phyloP scores from a whole-genome alignment of 2,888 invertebrate species.

The Orchesellides sinensis region DNA sequence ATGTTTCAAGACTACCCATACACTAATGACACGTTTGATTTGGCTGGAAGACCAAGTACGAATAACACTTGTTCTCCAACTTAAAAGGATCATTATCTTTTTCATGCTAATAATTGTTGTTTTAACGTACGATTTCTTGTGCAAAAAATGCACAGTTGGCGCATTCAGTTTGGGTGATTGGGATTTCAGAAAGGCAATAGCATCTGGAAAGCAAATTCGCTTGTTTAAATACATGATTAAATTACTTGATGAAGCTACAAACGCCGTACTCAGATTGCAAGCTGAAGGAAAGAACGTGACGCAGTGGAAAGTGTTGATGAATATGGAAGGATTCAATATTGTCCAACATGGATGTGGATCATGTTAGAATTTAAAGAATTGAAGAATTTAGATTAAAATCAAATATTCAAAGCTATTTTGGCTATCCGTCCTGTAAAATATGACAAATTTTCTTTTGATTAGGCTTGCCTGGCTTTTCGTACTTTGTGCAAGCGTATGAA shows the following conservation, averaged over 20 bases:
- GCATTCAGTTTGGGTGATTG: conserved; percentile 45
- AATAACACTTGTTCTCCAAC: neutral
- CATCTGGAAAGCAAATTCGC: conserved; percentile 35
- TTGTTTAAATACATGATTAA: conserved; percentile 51
- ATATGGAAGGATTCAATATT: conserved; percentile 52
- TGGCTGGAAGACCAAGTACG: conserved; percentile 46
- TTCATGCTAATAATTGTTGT: neutral
- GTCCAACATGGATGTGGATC: conserved; percentile 38
- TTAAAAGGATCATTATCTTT: neutral
- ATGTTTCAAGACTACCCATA: conserved; percentile 42
- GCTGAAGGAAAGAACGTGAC: conserved; percentile 51
- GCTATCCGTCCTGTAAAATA: neutral
- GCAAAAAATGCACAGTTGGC: too few relatives aligned
- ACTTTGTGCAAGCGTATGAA: conserved; percentile 58
- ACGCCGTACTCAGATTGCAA: conserved; percentile 33
- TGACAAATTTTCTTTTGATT: neutral
- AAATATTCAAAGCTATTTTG: neutral
- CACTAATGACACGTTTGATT: conserved; percentile 44
- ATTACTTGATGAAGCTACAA: conserved; percentile 38
- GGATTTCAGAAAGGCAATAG: conserved; percentile 43
- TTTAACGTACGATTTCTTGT: neutral
- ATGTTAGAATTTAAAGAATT: neutral
- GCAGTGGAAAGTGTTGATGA: conserved; percentile 47
- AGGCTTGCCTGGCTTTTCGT: conserved; percentile 44
- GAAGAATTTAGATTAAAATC: neutral